Conservation (phyloP, 2,113 vertebrate genomes). For the Gavia stellata region DNA sequence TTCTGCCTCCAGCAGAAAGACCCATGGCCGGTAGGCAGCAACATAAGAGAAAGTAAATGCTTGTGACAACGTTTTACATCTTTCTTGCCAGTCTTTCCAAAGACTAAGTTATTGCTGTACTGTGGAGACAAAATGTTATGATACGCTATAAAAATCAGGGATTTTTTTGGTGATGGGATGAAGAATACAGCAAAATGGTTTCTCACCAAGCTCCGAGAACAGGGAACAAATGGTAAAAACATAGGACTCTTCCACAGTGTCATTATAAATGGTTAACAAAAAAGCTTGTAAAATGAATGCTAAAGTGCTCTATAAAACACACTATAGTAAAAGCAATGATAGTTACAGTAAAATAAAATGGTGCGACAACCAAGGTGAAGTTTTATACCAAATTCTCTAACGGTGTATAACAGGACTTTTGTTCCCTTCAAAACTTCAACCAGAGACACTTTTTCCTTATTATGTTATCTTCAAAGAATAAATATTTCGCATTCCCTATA, state of each 20-base stretch:
- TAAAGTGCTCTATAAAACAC: constrained; percentile 42
- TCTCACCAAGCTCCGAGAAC: neutral
- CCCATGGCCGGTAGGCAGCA: neutral
- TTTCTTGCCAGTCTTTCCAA: neutral
- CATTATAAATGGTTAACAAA: neutral
- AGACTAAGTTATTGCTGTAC: neutral
- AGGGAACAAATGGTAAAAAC: neutral
- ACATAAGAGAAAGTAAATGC: neutral
- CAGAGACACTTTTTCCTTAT: neutral
- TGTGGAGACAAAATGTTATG: neutral
- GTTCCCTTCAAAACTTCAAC: neutral
- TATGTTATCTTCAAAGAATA: constrained; percentile 9
- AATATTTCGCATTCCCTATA: neutral
- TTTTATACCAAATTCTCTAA: constrained; percentile 36
- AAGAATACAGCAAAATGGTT: neutral
- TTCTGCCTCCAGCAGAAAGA: neutral
- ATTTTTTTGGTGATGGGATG: neutral
- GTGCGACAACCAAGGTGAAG: neutral
- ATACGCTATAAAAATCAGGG: neutral
- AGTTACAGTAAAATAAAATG: constrained; percentile 44
- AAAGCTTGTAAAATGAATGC: neutral
- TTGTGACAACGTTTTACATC: rapidly evolving
- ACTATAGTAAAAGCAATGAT: constrained; percentile 24
- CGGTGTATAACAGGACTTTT: neutral
- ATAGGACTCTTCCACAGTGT: neutral